Evolutionary conservation across 2,888 invertebrate genomes (phyloP).

Genomic region (Latheticus oryzae): DNA sequence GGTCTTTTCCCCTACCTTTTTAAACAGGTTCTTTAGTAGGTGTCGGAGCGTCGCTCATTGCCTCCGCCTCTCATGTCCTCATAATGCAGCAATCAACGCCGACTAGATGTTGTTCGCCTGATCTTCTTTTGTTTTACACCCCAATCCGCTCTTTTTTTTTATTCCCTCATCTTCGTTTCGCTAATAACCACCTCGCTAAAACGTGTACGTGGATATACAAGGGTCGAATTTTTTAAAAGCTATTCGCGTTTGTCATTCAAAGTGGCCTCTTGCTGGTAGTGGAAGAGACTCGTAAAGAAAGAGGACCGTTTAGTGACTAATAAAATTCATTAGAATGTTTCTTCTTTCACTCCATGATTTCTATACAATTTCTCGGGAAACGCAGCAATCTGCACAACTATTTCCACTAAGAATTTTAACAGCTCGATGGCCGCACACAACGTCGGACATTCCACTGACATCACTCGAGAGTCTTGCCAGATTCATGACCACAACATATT

Average conservation of each 20-base stretch:
- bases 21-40: constrained; percentile 61
- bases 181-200: constrained; percentile 59
- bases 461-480: constrained; percentile 53
- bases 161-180: constrained; percentile 59
- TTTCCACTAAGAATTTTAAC: constrained; percentile 62
- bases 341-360: constrained; percentile 26
- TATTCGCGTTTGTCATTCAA: constrained; percentile 62
- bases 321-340: constrained; percentile 21
- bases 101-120: constrained; percentile 56
- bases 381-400: constrained; percentile 50
- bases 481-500: constrained; percentile 52
- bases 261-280: constrained; percentile 51
- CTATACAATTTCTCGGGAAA: constrained; percentile 39
- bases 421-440: constrained; percentile 57
- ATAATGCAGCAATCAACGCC: constrained; percentile 62
- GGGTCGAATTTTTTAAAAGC: constrained; percentile 62
- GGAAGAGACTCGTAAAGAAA: constrained; percentile 40
- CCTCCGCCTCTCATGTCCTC: constrained; percentile 52
- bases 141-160: constrained; percentile 58
- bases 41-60: constrained; percentile 55
- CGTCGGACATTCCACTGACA: constrained; percentile 60
- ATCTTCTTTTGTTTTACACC: constrained; percentile 60
- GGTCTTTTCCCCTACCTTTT: constrained; percentile 57
- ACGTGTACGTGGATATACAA: constrained; percentile 57
- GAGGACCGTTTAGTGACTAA: constrained; percentile 28